Evolutionary conservation across 2,888 invertebrate genomes (phyloP).

Genomic region (Danaus chrysippus): DNA sequence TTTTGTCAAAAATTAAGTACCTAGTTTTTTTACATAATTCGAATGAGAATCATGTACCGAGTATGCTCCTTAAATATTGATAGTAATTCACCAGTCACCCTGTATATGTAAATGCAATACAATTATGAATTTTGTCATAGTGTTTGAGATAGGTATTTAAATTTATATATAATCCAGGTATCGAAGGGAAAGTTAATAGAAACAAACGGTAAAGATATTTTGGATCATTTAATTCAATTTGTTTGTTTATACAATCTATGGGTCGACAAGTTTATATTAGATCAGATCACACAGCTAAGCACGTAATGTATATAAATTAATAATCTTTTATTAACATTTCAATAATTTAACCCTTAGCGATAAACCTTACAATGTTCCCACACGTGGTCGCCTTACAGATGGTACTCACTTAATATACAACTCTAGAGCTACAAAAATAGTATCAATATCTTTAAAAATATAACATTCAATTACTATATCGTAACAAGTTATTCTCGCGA

Average conservation of each 20-base stretch:
- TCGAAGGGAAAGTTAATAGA: conserved; percentile 42
- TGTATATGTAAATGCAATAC: too few species aligned
- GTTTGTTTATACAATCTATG: conserved; percentile 75
- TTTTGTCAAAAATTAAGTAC: too few species aligned
- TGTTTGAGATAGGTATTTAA: too few species aligned
- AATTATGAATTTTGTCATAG: too few species aligned
- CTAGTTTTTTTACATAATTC: too few species aligned
- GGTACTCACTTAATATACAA: conserved; percentile 53
- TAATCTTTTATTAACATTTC: conserved; percentile 63
- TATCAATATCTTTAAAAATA: conserved; percentile 61
- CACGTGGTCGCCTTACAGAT: conserved; percentile 59
- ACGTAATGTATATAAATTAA: conserved; percentile 71
- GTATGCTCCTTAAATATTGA: too few species aligned
- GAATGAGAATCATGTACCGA: too few species aligned
- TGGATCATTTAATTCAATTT: conserved; percentile 73
- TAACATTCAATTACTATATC: conserved; percentile 68
- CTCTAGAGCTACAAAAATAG: conserved; percentile 58
- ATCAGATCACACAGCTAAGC: conserved; percentile 78
- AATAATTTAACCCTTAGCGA: conserved; percentile 74
- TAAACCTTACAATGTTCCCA: conserved; percentile 71
- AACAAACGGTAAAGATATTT: conserved; percentile 62
- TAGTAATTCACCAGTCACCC: too few species aligned
- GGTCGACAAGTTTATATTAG: conserved; percentile 69
- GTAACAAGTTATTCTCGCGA: conserved; percentile 64
- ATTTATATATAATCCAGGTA: not conserved